Conservation (phyloP, 2,113 vertebrate species). For the Tympanuchus pallidicinctus region DNA sequence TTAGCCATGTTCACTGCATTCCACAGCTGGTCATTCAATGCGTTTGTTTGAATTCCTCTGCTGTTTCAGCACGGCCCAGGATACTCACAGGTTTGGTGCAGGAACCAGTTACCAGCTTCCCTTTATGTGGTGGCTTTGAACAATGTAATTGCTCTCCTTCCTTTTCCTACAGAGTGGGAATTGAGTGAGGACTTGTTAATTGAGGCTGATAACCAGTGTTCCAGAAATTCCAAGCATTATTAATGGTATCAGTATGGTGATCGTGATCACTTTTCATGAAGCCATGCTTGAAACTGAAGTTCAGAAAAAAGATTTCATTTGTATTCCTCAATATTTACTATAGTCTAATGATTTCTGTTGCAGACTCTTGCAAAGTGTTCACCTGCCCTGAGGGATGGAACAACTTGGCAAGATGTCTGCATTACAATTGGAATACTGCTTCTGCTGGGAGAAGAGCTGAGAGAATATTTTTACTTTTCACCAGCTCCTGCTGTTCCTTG, state of each 20-base stretch:
- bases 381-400: slow-evolving; percentile 20
- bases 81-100: not conserved
- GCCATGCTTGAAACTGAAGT: not conserved
- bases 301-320: slow-evolving; percentile 1
- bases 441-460: slow-evolving; percentile 11
- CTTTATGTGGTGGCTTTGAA: not conserved
- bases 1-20: slow-evolving; percentile 29
- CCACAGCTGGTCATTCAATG: not conserved
- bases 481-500: not conserved
- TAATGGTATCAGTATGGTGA: not conserved
- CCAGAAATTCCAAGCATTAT: not conserved
- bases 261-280: not conserved
- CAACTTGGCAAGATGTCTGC: not conserved
- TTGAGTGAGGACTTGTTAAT: not conserved
- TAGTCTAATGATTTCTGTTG: not conserved
- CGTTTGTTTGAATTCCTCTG: slow-evolving; percentile 54
- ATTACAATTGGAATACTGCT: slow-evolving; percentile 18
- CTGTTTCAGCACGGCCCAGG: not conserved
- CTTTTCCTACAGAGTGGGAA: not conserved
- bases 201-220: not conserved
- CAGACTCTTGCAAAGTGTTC: not conserved
- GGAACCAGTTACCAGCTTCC: not conserved
- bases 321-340: slow-evolving; percentile 5
- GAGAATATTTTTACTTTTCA: slow-evolving; percentile 24
- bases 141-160: not conserved